Evolutionary conservation across 2,113 vertebrate species (phyloP).

Genomic region (Pelobates fuscus): DNA sequence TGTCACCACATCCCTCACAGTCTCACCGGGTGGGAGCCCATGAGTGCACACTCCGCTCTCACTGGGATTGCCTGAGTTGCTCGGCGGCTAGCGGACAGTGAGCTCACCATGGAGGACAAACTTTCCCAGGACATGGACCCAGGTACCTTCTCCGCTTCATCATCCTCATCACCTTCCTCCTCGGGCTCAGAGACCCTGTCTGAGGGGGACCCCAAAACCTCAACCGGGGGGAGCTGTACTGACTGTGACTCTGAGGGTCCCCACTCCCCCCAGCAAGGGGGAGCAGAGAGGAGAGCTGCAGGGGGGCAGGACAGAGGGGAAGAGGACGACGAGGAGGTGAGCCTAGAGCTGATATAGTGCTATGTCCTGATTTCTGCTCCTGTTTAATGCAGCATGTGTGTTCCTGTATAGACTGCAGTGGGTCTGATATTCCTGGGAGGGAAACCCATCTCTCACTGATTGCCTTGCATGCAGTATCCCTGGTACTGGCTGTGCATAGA

Average conservation of each 20-base stretch:
- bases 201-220: conserved; percentile 25
- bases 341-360: neutral
- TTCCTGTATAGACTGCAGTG: no score
- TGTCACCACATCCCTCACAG: neutral
- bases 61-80: no score
- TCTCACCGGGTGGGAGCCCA: neutral
- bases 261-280: conserved; percentile 3
- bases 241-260: conserved; percentile 28
- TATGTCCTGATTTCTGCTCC: no score
- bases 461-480: no score
- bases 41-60: no score
- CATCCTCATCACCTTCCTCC: conserved; percentile 40
- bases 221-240: conserved; percentile 21
- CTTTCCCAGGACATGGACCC: conserved; percentile 10
- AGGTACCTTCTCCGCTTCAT: neutral
- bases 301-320: neutral
- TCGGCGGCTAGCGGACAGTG: neutral
- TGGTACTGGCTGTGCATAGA: no score
- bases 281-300: conserved; percentile 17
- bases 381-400: no score
- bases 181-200: conserved; percentile 42
- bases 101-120: conserved; percentile 25
- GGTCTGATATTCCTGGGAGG: no score
- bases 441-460: no score
- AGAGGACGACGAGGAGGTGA: conserved; percentile 43